Evolutionary conservation across 30 jellyfish, hydroid and myxozoan species (phyloP).

Genomic region (Euphysa ruthae): DNA sequence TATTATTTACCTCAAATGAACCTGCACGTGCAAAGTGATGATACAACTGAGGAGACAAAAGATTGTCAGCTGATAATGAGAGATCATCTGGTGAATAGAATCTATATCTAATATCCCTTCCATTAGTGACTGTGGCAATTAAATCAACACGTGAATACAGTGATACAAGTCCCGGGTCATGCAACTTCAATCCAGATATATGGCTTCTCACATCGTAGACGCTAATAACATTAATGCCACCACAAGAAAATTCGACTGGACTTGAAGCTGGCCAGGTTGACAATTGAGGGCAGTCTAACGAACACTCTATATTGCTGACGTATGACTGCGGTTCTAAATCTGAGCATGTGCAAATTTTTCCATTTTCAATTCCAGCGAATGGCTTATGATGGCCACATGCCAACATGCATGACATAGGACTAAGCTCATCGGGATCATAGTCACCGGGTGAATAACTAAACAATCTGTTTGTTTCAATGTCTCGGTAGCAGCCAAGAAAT

Average conservation of each 20-base stretch:
- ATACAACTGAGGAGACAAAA: neutral
- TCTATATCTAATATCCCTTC: slow-evolving; percentile 2
- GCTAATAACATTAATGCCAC: slow-evolving; percentile 73
- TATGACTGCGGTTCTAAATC: slow-evolving; percentile 25
- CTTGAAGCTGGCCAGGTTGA: slow-evolving; percentile 29
- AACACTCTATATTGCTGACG: slow-evolving; percentile 43
- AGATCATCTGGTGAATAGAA: slow-evolving; percentile 5
- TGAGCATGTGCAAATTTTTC: slow-evolving; percentile 77
- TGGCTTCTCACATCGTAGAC: slow-evolving; percentile 68
- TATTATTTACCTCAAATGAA: slow-evolving; percentile 23
- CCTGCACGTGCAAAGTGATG: slow-evolving; percentile 31
- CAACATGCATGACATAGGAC: slow-evolving; percentile 86
- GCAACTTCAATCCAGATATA: slow-evolving; percentile 47
- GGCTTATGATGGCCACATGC: slow-evolving; percentile 71
- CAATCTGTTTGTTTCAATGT: slow-evolving; percentile 42
- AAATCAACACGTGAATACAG: neutral
- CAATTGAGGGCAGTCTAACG: slow-evolving; percentile 44
- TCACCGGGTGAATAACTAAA: slow-evolving; percentile 83
- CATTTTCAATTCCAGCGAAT: slow-evolving; percentile 83
- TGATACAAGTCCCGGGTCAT: neutral
- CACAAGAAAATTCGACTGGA: slow-evolving; percentile 48
- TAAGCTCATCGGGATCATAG: slow-evolving; percentile 58
- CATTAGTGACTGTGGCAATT: slow-evolving; percentile 3
- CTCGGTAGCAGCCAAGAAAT: slow-evolving; percentile 75
- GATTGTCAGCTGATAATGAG: neutral